These are phyloP conservation scores for Babylonia areolata DNA, from an alignment of 1,140 invertebrate species.

Conservation along the genomic window DNA sequence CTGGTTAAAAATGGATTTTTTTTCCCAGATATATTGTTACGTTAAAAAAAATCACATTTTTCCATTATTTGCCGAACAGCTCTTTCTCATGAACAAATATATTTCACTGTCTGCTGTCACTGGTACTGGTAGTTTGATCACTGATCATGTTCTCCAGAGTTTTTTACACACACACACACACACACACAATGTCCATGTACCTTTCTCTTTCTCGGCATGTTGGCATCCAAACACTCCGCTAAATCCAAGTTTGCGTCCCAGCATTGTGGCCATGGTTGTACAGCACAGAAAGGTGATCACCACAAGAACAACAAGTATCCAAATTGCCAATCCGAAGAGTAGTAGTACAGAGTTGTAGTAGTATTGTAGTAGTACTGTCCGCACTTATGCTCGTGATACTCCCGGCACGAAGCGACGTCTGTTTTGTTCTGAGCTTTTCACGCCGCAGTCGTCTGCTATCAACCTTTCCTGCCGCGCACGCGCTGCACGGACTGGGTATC, in stretches of 20 bases:
- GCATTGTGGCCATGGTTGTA: slow-evolving; percentile 54
- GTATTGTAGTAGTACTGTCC: slow-evolving; percentile 26
- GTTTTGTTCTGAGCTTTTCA: slow-evolving; percentile 64
- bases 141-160: too few species aligned
- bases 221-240: slow-evolving; percentile 42
- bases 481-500: background rate
- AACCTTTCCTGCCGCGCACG: slow-evolving; percentile 60
- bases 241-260: slow-evolving; percentile 58
- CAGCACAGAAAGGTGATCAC: background rate
- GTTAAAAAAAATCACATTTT: too few species aligned
- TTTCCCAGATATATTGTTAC: too few species aligned
- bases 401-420: slow-evolving; percentile 41
- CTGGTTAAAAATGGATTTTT: too few species aligned
- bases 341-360: slow-evolving; percentile 38
- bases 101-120: too few species aligned
- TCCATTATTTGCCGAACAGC: too few species aligned
- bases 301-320: background rate
- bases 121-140: too few species aligned
- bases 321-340: background rate
- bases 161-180: too few species aligned
- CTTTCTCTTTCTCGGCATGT: slow-evolving; percentile 49
- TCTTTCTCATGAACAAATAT: too few species aligned
- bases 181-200: too few species aligned
- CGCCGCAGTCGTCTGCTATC: slow-evolving; percentile 63
- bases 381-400: slow-evolving; percentile 28